These are phyloP conservation scores for Metacarcinus magister DNA, from an alignment of 2,888 invertebrate species.

Conservation along the genomic window DNA sequence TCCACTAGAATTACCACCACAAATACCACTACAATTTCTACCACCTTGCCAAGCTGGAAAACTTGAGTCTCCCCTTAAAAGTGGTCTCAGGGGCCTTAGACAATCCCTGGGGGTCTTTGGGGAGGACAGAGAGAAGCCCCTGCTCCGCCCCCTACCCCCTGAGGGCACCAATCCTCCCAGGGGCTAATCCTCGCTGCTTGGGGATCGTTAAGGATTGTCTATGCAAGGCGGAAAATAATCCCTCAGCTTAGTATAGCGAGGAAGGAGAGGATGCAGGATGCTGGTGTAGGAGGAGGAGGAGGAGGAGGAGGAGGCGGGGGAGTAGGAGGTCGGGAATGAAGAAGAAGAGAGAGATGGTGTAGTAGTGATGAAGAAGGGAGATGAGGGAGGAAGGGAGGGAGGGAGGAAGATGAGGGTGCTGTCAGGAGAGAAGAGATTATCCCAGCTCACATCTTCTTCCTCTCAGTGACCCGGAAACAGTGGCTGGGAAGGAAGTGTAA, in stretches of 20 bases:
- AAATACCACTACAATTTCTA: too few relatives aligned
- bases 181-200: background rate
- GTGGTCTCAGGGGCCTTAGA: too few relatives aligned
- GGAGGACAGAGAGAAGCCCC: background rate
- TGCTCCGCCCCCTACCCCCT: too few relatives aligned
- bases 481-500: background rate
- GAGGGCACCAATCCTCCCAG: background rate
- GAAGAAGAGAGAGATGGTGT: background rate
- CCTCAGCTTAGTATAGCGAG: background rate
- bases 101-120: background rate
- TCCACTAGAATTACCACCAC: too few relatives aligned
- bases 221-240: background rate
- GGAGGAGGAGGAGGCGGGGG: background rate
- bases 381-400: background rate
- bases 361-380: background rate
- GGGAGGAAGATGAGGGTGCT: background rate
- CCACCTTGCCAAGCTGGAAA: too few relatives aligned
- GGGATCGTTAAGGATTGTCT: background rate
- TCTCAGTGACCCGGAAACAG: slow-evolving; percentile 5
- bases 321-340: background rate
- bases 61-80: too few relatives aligned
- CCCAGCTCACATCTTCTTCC: background rate
- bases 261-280: too few relatives aligned
- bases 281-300: background rate
- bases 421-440: background rate